phyloP scores from a whole-genome alignment of 2,888 invertebrate genomes.

The Terebella lapidaria region DNA sequence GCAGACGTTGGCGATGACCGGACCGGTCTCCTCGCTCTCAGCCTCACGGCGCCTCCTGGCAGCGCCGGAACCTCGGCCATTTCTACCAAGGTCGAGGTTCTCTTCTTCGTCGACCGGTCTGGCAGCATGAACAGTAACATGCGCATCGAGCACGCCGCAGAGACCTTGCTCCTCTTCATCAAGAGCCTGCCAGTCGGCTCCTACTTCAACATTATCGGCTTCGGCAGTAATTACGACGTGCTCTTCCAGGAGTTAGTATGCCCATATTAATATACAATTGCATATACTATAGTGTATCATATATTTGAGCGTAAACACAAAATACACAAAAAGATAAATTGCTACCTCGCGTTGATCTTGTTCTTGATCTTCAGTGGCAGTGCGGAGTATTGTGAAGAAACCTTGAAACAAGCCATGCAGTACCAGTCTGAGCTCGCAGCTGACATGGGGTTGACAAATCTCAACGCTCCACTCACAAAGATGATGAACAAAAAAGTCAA shows the following conservation, averaged over 20 bases:
- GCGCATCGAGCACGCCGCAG: conserved; percentile 33
- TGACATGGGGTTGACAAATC: conserved; percentile 46
- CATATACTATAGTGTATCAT: background rate
- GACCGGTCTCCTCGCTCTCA: no score
- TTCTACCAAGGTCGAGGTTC: no score
- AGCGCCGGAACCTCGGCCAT: no score
- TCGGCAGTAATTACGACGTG: conserved; percentile 29
- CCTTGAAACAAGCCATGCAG: conserved; percentile 27
- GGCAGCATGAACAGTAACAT: background rate
- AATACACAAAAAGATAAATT: no score
- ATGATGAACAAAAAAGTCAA: conserved; percentile 24
- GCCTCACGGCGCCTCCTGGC: no score
- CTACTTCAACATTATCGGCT: conserved; percentile 35
- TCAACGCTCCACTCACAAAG: conserved; percentile 33
- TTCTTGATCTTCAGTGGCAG: conserved; percentile 20
- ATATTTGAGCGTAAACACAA: no score
- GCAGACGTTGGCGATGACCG: no score
- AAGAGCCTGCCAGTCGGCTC: conserved; percentile 38
- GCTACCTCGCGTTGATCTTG: background rate
- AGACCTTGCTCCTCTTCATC: conserved; percentile 34
- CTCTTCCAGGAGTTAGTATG: conserved; percentile 34
- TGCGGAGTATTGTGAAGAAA: conserved; percentile 30
- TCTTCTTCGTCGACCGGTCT: conserved; percentile 21
- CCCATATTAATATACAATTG: background rate
- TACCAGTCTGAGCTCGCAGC: conserved; percentile 33